Conservation (phyloP, 2,113 vertebrate genomes). For the Camelus bactrianus region DNA sequence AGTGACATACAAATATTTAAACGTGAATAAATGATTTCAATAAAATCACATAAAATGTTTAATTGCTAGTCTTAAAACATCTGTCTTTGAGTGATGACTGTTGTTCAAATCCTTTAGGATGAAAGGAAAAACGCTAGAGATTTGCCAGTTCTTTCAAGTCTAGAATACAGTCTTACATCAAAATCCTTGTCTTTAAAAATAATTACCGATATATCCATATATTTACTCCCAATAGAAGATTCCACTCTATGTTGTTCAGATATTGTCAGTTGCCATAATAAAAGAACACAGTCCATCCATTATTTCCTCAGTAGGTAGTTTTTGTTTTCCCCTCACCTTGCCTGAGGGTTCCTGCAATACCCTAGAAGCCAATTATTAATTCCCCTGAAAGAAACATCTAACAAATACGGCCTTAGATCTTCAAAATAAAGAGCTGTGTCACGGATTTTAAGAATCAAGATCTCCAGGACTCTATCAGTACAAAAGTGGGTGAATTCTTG, state of each 20-base stretch:
- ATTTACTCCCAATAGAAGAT: not conserved
- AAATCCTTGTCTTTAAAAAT: not conserved
- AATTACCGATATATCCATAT: not conserved
- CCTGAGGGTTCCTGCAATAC: not conserved
- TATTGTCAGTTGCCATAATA: not conserved
- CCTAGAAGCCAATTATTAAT: slow-evolving; percentile 43
- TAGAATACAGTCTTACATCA: not conserved
- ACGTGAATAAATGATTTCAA: not conserved
- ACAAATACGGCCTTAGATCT: not conserved
- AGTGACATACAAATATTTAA: not conserved
- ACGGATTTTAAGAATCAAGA: slow-evolving; percentile 4
- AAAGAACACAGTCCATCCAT: not conserved
- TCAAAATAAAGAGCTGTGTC: not conserved
- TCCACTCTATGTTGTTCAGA: not conserved
- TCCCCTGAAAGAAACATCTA: slow-evolving; percentile 21
- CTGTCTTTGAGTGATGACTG: not conserved
- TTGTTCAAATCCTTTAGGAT: not conserved
- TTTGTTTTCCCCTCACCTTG: not conserved
- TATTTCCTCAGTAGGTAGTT: not conserved
- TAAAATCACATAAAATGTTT: not conserved
- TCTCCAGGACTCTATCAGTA: not conserved
- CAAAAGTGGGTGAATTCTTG: not conserved
- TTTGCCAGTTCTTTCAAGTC: not conserved
- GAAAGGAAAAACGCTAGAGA: not conserved
- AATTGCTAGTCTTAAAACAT: not conserved